A percentile compares a stretch with the other conserved stretches of the same genome.
phyloP scores from a whole-genome alignment of 2,113 vertebrate genomes.

The Copsychus sechellarum region DNA sequence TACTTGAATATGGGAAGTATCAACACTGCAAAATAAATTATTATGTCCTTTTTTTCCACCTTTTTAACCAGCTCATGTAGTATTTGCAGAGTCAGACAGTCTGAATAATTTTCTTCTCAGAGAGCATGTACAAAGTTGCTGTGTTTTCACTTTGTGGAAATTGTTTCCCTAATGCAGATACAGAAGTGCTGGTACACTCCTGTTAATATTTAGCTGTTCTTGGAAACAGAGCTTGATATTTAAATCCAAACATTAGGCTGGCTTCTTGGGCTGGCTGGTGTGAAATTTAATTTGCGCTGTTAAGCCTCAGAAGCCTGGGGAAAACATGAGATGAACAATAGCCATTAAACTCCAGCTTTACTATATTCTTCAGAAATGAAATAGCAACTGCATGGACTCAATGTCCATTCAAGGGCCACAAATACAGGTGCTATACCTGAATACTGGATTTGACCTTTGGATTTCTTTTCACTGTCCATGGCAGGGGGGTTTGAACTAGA shows the following conservation, averaged over 20 bases:
- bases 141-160: conserved; percentile 5
- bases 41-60: background rate
- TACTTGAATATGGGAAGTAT: background rate
- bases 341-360: conserved; percentile 22
- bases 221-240: conserved; percentile 45
- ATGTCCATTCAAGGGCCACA: background rate
- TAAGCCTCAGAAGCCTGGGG: conserved; percentile 45
- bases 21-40: background rate
- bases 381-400: background rate
- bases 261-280: conserved; percentile 53
- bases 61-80: background rate
- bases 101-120: conserved; percentile 53
- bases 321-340: conserved; percentile 51
- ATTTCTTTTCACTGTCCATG: background rate
- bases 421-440: background rate
- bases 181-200: background rate
- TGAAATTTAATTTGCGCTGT: conserved; percentile 57
- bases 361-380: background rate
- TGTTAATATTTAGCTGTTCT: background rate
- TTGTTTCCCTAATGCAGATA: background rate
- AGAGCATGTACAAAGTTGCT: background rate
- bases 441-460: background rate
- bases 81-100: conserved; percentile 20
- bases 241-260: conserved; percentile 49
- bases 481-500: background rate